phyloP scores from a whole-genome alignment of 2,113 vertebrate genomes.

The Tursiops truncatus region DNA sequence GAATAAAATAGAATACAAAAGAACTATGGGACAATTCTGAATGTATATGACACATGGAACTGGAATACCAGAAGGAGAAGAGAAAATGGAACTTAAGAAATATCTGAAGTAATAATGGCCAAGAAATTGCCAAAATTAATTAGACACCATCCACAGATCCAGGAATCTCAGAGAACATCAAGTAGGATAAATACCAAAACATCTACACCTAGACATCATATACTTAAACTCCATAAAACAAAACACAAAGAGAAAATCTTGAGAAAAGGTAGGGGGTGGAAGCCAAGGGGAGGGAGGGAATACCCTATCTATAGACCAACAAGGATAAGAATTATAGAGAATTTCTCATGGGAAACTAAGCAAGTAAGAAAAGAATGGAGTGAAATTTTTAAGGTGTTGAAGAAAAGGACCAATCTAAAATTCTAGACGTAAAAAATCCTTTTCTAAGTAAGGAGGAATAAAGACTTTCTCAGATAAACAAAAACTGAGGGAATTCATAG shows the following conservation, averaged over 20 bases:
- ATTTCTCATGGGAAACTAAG: neutral
- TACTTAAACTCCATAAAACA: neutral
- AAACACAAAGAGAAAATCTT: neutral
- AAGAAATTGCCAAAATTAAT: conserved; percentile 18
- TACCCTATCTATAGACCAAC: neutral
- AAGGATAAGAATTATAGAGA: neutral
- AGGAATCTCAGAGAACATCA: neutral
- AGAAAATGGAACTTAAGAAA: neutral
- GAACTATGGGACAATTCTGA: neutral
- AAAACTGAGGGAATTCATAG: neutral
- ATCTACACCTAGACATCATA: neutral
- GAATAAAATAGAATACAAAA: neutral
- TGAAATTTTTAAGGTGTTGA: neutral
- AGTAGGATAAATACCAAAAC: neutral
- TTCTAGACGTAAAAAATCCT: neutral
- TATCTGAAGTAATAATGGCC: neutral
- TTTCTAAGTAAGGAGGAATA: neutral
- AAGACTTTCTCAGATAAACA: neutral
- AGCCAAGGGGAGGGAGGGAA: neutral
- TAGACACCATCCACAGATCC: neutral
- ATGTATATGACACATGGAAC: neutral
- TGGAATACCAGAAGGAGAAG: neutral
- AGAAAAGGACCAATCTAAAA: neutral
- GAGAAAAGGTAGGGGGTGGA: neutral
- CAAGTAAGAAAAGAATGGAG: neutral